Evolutionary conservation across 2,888 invertebrate species (phyloP), one percentile per base, ranked within the genome.

Genomic region (Eilema griseolum): DNA sequence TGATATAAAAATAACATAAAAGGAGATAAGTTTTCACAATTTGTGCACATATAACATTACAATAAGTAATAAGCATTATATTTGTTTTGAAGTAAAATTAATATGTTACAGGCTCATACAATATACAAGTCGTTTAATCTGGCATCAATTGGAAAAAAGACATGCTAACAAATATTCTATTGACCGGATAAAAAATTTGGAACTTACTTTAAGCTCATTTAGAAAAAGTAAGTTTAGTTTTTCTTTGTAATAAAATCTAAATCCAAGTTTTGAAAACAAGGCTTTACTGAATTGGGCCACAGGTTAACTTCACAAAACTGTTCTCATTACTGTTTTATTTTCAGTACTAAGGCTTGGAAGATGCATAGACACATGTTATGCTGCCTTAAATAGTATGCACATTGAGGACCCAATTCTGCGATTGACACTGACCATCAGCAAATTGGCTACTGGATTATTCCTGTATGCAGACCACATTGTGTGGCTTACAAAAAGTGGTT

Each of bases 291-390:
- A 16, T 41, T 41, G 0, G 41, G 16, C 14, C 41, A 52, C 10
- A 52, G 3, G 20, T 46, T 20, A 46, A 41, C 20, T 20, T 52
- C 8, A 52, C 52, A 10, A 20, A 10, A 20, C 10, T n/a, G 8
- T 59, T 16, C 26, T 26, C 14, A 59, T 24, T 1, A 4, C 26
- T 56, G 69, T 71, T 79, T 82, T 52, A 28, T 74, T 96, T 96
- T 81, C 95, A 99, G 99, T 99, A 83, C 92, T 99, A 26, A 96
- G 98, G 60, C 96, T 99, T 88, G 99, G 99, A 75, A 96, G 98
- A 93, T 98, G 97, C 88, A 86, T 98, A 61, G 99, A 99, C 84
- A 96, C 97, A 64, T 95, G 98, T 57, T 97, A 98, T 86, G 96
- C 96, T 31, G 97, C 98, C 0, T 87, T 98, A 66, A 96, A 96